Base-by-base conservation (phyloP, 2,797 vertebrate species). In the Sternarchorhynchus goeldii region DNA sequence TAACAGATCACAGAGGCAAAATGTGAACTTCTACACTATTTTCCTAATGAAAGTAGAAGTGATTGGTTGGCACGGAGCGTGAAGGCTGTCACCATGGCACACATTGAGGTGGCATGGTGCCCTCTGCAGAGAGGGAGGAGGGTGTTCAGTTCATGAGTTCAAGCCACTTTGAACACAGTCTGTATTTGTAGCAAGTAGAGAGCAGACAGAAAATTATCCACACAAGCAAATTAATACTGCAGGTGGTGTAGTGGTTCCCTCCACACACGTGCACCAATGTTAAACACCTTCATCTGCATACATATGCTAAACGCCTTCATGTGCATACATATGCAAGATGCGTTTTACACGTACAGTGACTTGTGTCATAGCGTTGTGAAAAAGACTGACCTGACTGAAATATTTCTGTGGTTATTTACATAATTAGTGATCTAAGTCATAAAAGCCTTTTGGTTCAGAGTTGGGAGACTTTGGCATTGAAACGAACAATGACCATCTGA, bases 171-270 rank as follows among this genome's bases (percentile, higher is more conserved):
- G 31, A 56, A 67, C 63, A 72, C 84, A 84, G 78, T 78, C 12
- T 73, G 77, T 39, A 50, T 77, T 60, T 50, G 21, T 32, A 63
- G 31, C 55, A 21, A 60, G 68, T 70, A 63, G 65, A 68, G 66
- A 72, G 78, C 72, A 39, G 14, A 53, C 73, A 75, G 60, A 83
- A 81, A 86, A 85, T 82, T 75, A 85, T 77, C 64, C 57, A 68
- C 66, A 73, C 63, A 64, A 25, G 75, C 70, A 81, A 87, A 87
- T 85, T 82, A 82, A 75, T 64, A 70, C 81, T 78, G 73, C 73
- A 83, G 78, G 84, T 79, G 77, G 76, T 81, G 81, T 82, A 67
- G 71, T 68, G 75, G 29, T 59, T 65, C 72, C 83, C 83, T 10
- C 16, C 60, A 62, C 64, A 6, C 68, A 56, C 32, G 67, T 39